Evolutionary conservation across 2,797 vertebrate genomes (phyloP).

Genomic region (Muscicapa striata): DNA sequence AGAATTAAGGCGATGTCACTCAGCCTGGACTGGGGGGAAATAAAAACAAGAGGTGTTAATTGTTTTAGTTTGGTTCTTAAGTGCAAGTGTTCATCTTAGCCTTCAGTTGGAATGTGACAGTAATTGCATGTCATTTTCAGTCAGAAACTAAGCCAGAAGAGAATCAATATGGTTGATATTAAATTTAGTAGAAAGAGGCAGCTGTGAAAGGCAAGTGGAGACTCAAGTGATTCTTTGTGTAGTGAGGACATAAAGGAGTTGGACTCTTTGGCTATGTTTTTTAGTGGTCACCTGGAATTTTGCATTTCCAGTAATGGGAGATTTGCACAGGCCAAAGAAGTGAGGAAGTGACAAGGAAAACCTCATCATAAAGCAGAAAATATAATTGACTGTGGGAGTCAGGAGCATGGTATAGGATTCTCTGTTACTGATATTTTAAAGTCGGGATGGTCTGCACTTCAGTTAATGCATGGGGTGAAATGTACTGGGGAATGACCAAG

Average conservation of each 20-base stretch:
- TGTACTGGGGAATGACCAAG: background rate
- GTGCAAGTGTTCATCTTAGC: conserved; percentile 14
- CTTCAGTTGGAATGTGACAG: background rate
- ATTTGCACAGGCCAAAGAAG: background rate
- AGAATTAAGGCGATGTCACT: conserved; percentile 27
- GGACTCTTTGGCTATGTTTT: background rate
- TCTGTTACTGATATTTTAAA: background rate
- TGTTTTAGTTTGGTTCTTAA: conserved; percentile 27
- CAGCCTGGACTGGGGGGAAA: background rate
- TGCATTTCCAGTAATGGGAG: background rate
- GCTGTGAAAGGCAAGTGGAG: background rate
- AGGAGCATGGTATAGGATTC: background rate
- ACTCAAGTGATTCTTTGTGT: background rate
- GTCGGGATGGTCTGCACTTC: background rate
- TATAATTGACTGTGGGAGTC: background rate
- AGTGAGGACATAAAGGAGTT: background rate
- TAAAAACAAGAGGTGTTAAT: conserved; percentile 38
- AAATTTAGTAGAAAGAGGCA: background rate
- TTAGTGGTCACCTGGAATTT: background rate
- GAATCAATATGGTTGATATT: background rate
- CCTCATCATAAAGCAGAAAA: background rate
- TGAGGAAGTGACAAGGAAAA: background rate
- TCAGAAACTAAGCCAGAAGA: background rate
- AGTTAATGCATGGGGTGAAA: background rate
- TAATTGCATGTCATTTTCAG: conserved; percentile 1